phyloP scores from a whole-genome alignment of 2,888 invertebrate genomes.

The Cyaniris semiargus region DNA sequence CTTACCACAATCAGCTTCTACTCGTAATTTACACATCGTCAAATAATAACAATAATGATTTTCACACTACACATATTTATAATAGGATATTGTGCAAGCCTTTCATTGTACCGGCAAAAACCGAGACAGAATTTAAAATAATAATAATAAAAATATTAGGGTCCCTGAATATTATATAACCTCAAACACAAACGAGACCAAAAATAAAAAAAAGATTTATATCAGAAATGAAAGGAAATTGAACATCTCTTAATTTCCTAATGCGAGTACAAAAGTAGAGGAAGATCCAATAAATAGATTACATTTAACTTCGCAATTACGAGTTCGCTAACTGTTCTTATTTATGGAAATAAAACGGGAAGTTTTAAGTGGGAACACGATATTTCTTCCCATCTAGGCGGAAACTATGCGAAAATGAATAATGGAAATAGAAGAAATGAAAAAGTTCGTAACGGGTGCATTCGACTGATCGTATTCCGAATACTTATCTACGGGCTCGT shows the following conservation, averaged over 20 bases:
- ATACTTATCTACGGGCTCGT: conserved; percentile 3
- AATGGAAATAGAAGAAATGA: conserved; percentile 31
- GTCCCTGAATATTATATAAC: neutral
- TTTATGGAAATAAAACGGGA: conserved; percentile 44
- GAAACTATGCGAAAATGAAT: conserved; percentile 32
- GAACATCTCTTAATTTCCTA: conserved; percentile 1
- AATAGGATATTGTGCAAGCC: too few relatives aligned
- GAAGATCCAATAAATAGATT: conserved; percentile 27
- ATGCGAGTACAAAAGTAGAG: conserved; percentile 3
- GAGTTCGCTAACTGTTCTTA: conserved; percentile 32
- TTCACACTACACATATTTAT: too few relatives aligned
- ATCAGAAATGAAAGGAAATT: neutral
- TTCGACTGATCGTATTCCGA: conserved; percentile 30
- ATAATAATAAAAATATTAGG: too few relatives aligned
- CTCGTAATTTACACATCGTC: neutral
- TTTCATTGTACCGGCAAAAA: too few relatives aligned
- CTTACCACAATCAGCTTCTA: neutral
- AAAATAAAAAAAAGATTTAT: neutral
- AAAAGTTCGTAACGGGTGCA: conserved; percentile 32
- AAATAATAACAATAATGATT: too few relatives aligned
- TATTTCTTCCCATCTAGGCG: conserved; percentile 37
- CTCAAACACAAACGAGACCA: neutral
- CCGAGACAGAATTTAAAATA: too few relatives aligned
- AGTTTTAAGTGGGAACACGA: conserved; percentile 45
- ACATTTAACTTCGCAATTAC: conserved; percentile 33